phyloP scores from a whole-genome alignment of 1,140 invertebrate genomes.

The Aphaenogaster floridana region DNA sequence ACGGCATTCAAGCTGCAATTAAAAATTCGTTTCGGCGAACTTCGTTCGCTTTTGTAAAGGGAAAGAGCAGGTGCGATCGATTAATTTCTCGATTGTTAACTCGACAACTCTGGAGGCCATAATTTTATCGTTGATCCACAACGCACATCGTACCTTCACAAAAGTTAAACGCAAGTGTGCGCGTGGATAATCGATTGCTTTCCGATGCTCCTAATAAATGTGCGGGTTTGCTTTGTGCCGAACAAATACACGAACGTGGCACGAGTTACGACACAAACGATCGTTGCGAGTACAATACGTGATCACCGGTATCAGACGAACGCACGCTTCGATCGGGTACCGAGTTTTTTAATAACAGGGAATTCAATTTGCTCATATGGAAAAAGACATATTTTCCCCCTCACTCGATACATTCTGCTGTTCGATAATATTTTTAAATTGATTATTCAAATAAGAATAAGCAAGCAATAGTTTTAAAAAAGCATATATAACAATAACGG shows the following conservation, averaged over 20 bases:
- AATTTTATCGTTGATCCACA: constrained; percentile 52
- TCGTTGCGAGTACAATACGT: constrained; percentile 49
- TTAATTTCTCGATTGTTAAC: constrained; percentile 53
- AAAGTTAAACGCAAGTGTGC: constrained; percentile 61
- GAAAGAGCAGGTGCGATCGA: constrained; percentile 27
- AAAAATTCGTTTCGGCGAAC: constrained; percentile 3
- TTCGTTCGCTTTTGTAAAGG: neutral
- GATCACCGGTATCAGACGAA: constrained; percentile 42
- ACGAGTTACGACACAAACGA: constrained; percentile 49
- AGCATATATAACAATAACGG: neutral
- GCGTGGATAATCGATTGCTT: constrained; percentile 59
- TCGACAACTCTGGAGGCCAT: constrained; percentile 36
- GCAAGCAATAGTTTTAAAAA: neutral
- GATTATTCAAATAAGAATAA: neutral
- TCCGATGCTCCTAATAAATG: constrained; percentile 57
- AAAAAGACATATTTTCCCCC: constrained; percentile 12
- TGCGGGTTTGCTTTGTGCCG: constrained; percentile 54
- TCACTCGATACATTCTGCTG: neutral
- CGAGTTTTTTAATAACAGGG: constrained; percentile 44
- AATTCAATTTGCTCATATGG: constrained; percentile 49
- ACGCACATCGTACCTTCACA: constrained; percentile 39
- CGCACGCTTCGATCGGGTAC: neutral
- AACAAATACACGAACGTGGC: constrained; percentile 48
- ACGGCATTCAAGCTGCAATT: neutral
- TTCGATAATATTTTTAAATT: constrained; percentile 26